Percentiles rank a stretch among this genome's conserved stretches.
Evolutionary conservation across 2,797 vertebrate species (phyloP).

Genomic region (Fistularia commersonii): DNA sequence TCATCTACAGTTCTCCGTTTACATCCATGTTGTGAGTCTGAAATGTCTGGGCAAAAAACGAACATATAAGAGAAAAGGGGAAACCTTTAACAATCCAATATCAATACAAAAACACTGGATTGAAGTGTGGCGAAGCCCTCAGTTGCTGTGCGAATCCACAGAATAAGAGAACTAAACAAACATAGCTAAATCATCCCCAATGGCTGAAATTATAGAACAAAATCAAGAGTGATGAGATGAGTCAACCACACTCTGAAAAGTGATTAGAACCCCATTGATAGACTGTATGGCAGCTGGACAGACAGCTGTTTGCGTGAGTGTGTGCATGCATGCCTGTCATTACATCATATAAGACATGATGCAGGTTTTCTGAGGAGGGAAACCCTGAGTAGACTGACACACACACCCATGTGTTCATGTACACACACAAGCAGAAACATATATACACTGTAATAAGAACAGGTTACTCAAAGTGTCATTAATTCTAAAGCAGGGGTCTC

Average conservation of each 20-base stretch:
- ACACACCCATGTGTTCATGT: background rate
- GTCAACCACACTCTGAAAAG: conserved; percentile 4
- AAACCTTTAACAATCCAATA: too few relatives aligned
- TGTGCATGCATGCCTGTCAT: conserved; percentile 29
- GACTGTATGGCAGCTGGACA: conserved; percentile 8
- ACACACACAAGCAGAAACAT: background rate
- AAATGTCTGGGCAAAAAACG: too few relatives aligned
- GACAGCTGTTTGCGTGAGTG: conserved; percentile 8
- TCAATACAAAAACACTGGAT: too few relatives aligned
- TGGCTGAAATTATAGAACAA: background rate
- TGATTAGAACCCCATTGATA: conserved; percentile 11
- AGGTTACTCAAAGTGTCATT: too few relatives aligned
- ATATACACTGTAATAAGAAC: too few relatives aligned
- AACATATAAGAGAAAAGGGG: too few relatives aligned
- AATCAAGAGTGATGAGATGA: conserved; percentile 4
- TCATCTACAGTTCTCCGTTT: too few relatives aligned
- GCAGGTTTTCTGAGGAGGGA: conserved; percentile 34
- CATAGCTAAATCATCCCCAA: background rate
- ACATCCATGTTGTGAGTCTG: too few relatives aligned
- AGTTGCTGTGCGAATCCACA: too few relatives aligned
- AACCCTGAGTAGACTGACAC: conserved; percentile 14
- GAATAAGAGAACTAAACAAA: background rate
- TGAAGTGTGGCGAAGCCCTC: too few relatives aligned
- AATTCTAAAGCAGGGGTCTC: too few relatives aligned
- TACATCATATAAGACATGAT: conserved; percentile 49